Evolutionary conservation across 53 echinoderm and acorn worm species (phyloP).

Genomic region (Hippasteria phrygiana): DNA sequence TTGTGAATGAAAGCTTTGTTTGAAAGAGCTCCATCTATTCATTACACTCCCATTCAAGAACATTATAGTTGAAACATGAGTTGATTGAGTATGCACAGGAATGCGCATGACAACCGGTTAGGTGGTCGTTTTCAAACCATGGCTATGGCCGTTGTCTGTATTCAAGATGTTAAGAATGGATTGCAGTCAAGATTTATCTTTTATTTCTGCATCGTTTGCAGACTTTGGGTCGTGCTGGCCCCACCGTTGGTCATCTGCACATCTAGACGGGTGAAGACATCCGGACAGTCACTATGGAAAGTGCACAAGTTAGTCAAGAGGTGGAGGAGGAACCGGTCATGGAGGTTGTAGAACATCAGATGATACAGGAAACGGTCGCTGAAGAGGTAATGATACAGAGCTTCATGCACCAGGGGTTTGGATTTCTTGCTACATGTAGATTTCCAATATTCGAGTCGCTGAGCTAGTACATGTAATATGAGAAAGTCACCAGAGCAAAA

Average conservation of each 20-base stretch:
- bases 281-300: constrained; percentile 39
- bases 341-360: constrained; percentile 65
- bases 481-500: too few relatives aligned
- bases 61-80: too few relatives aligned
- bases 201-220: constrained; percentile 14
- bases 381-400: constrained; percentile 37
- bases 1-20: too few relatives aligned
- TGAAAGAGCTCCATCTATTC: too few relatives aligned
- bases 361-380: constrained; percentile 55
- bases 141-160: too few relatives aligned
- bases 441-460: too few relatives aligned
- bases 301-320: constrained; percentile 51
- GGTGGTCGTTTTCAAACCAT: too few relatives aligned
- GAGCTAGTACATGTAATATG: too few relatives aligned
- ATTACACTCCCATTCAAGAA: too few relatives aligned
- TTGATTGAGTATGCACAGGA: too few relatives aligned
- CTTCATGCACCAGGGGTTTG: background rate
- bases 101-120: too few relatives aligned
- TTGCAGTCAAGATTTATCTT: background rate
- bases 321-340: constrained; percentile 62
- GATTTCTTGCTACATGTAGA: background rate
- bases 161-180: too few relatives aligned
- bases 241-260: constrained; percentile 9
- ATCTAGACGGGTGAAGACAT: constrained; percentile 22
- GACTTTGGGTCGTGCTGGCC: background rate